A percentile compares a stretch with the other conserved stretches of the same genome.
Evolutionary conservation across 1,140 invertebrate species (phyloP).

Genomic region (Bombus sibiricus): DNA sequence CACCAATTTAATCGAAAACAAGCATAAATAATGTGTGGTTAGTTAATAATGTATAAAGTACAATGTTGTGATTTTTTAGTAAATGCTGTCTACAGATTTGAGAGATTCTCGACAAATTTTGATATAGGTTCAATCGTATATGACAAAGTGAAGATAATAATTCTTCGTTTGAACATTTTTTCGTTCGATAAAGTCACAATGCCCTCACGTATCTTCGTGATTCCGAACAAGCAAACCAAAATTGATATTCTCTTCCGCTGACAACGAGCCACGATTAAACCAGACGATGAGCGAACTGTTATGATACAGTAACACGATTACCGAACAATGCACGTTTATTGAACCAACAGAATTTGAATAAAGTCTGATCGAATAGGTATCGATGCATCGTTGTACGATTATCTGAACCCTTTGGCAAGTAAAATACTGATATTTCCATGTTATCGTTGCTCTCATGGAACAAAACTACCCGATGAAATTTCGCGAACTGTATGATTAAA

Average conservation of each 20-base stretch:
- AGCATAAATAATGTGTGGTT: too few species aligned
- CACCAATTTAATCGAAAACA: too few species aligned
- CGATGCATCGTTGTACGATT: background rate
- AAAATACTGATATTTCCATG: background rate
- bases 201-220: background rate
- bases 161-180: background rate
- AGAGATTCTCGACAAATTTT: too few species aligned
- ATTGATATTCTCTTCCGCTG: background rate
- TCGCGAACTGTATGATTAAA: background rate
- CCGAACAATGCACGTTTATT: slow-evolving; percentile 12
- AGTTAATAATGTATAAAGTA: too few species aligned
- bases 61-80: too few species aligned
- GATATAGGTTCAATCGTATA: background rate
- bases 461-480: background rate
- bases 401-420: background rate
- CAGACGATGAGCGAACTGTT: background rate
- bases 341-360: background rate
- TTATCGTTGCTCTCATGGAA: background rate
- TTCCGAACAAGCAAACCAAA: background rate
- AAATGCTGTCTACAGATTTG: too few species aligned
- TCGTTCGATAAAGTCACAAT: background rate
- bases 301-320: slow-evolving; percentile 16
- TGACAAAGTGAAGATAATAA: background rate
- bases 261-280: slow-evolving; percentile 5
- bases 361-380: background rate